Evolutionary conservation across 2,113 vertebrate genomes (phyloP).

Genomic region (Nestor notabilis): DNA sequence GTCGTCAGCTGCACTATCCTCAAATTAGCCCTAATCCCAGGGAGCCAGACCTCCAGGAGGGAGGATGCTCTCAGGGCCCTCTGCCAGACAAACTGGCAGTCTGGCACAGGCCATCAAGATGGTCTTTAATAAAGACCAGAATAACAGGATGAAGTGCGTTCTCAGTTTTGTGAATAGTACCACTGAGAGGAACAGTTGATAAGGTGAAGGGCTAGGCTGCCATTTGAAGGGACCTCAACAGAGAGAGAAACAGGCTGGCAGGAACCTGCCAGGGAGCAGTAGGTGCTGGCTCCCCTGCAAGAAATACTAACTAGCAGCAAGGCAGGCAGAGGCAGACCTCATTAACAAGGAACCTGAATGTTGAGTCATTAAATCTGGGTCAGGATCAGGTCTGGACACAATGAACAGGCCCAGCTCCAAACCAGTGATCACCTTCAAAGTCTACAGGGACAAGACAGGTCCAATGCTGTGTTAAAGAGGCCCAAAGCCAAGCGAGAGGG

Average conservation of each 20-base stretch:
- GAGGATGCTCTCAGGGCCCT: not conserved
- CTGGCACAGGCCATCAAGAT: not conserved
- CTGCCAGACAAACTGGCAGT: not conserved
- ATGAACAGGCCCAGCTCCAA: not conserved
- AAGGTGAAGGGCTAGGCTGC: not conserved
- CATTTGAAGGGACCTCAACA: not conserved
- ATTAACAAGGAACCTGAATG: not conserved
- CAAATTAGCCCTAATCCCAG: not conserved
- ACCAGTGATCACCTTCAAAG: not conserved
- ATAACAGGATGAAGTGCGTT: not conserved
- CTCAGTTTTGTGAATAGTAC: not conserved
- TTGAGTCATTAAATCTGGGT: not conserved
- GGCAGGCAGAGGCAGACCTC: not conserved
- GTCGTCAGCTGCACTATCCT: fast-evolving
- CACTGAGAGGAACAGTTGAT: not conserved
- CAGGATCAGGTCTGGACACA: not conserved
- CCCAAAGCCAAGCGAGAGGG: not conserved
- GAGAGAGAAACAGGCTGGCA: not conserved
- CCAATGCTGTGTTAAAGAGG: not conserved
- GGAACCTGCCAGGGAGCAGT: not conserved
- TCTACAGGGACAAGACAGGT: not conserved
- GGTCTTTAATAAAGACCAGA: not conserved
- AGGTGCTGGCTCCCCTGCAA: not conserved
- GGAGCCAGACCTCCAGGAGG: not conserved
- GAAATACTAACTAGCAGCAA: not conserved